Evolutionary conservation across 2,888 invertebrate genomes (phyloP).

Genomic region (Pardosa pseudoannulata): DNA sequence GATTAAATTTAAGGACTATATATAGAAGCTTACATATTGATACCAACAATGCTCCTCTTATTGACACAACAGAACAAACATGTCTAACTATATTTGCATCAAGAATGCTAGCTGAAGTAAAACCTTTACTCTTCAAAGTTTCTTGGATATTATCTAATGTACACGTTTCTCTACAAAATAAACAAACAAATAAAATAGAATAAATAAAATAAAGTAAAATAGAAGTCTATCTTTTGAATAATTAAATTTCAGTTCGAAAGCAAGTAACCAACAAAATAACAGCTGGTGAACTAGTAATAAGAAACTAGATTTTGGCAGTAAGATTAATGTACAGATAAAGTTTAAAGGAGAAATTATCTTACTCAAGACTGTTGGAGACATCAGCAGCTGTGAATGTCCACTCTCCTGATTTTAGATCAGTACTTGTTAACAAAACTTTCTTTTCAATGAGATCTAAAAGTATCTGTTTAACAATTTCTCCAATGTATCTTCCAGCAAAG

Average conservation of each 20-base stretch:
- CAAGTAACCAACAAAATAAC: too few relatives aligned
- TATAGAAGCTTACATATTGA: slow-evolving; percentile 83
- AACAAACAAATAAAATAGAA: too few relatives aligned
- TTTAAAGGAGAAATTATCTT: slow-evolving; percentile 74
- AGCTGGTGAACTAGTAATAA: too few relatives aligned
- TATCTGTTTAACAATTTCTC: slow-evolving; percentile 84
- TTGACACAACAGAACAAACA: slow-evolving; percentile 83
- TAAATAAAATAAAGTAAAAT: too few relatives aligned
- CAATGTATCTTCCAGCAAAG: slow-evolving; percentile 88
- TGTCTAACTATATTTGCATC: slow-evolving; percentile 84
- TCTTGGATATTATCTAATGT: slow-evolving; percentile 38
- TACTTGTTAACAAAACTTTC: slow-evolving; percentile 78
- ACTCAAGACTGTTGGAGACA: slow-evolving; percentile 86
- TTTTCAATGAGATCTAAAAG: slow-evolving; percentile 82
- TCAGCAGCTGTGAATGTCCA: slow-evolving; percentile 83
- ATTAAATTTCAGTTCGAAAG: not conserved
- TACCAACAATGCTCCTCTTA: slow-evolving; percentile 85
- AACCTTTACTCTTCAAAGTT: slow-evolving; percentile 65
- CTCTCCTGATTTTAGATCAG: slow-evolving; percentile 77
- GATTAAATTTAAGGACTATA: too few relatives aligned
- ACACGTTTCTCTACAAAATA: slow-evolving; percentile 28
- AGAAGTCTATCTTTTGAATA: too few relatives aligned
- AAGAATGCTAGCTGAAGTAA: slow-evolving; percentile 78
- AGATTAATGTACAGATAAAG: not conserved
- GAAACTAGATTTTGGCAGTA: too few relatives aligned